phyloP scores from a whole-genome alignment of 1,140 invertebrate species.

The Psilanteris sp. region DNA sequence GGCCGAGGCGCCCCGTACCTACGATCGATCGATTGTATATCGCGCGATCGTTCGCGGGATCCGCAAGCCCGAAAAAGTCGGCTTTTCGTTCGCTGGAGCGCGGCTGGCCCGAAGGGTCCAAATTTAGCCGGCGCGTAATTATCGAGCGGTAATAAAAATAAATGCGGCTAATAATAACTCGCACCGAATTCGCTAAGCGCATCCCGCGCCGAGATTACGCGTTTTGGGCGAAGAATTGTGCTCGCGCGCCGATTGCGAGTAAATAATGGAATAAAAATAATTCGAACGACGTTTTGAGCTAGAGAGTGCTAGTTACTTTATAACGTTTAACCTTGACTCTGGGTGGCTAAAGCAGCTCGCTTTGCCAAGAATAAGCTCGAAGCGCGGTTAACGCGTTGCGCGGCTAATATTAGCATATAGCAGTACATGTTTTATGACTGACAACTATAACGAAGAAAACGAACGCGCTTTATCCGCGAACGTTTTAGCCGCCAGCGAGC shows the following conservation, averaged over 20 bases:
- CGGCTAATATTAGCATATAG: conserved; percentile 76
- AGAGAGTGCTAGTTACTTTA: conserved; percentile 61
- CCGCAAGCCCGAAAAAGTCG: conserved; percentile 37
- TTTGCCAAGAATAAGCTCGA: conserved; percentile 68
- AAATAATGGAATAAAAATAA: conserved; percentile 49
- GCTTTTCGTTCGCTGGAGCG: conserved; percentile 34
- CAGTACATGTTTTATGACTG: conserved; percentile 70
- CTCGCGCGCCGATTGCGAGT: conserved; percentile 10
- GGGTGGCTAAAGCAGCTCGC: conserved; percentile 74
- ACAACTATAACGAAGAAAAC: conserved; percentile 62
- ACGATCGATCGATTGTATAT: conserved; percentile 65
- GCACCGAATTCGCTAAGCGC: conserved; percentile 10
- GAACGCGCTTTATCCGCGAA: conserved; percentile 57
- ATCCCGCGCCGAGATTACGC: conserved; percentile 30
- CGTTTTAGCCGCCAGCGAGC: conserved; percentile 43
- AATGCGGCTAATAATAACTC: conserved; percentile 55
- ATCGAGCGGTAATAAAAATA: conserved; percentile 60
- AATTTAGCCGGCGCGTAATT: conserved; percentile 50
- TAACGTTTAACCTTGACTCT: conserved; percentile 78
- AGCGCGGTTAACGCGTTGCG: conserved; percentile 75
- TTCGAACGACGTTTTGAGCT: conserved; percentile 23
- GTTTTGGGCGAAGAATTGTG: too few relatives aligned
- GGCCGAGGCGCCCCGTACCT: conserved; percentile 43
- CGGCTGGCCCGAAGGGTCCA: too few relatives aligned
- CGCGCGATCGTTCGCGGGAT: conserved; percentile 31